Evolutionary conservation across 2,113 vertebrate genomes (phyloP).

Genomic region (Vicugna pacos): DNA sequence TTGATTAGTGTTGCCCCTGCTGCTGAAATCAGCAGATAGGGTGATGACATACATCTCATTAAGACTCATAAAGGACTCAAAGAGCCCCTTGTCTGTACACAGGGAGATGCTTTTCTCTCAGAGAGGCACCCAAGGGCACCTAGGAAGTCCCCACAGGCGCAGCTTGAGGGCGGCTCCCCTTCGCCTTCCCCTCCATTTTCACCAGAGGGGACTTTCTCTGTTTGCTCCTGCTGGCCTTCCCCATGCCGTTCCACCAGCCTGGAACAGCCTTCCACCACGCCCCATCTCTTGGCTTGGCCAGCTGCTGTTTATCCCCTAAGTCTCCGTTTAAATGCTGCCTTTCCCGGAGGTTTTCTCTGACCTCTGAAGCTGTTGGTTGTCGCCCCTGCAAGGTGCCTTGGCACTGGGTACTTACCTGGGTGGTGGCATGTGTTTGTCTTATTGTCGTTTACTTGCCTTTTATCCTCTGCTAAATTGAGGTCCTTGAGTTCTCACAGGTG

Average conservation of each 20-base stretch:
- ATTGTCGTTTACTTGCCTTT: neutral
- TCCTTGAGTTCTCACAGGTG: neutral
- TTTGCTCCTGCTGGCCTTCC: neutral
- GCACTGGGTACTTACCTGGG: too few species aligned
- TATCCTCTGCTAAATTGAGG: neutral
- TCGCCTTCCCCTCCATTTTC: neutral
- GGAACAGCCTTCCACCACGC: neutral
- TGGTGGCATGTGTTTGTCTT: neutral
- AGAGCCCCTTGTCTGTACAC: neutral
- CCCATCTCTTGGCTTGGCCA: neutral
- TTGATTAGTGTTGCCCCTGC: neutral
- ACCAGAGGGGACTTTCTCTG: rapidly evolving
- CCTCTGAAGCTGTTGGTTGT: neutral
- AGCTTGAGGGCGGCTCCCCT: neutral
- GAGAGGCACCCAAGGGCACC: neutral
- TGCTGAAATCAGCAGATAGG: neutral
- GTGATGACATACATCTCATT: neutral
- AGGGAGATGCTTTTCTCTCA: neutral
- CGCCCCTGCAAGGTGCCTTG: too few species aligned
- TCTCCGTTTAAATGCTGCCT: neutral
- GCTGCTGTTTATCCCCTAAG: neutral
- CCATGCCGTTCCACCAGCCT: neutral
- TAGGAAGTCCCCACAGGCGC: too few species aligned
- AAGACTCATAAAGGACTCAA: neutral
- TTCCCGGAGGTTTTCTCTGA: neutral